Conservation (phyloP, 2,797 vertebrate species). For the Todus mexicanus region DNA sequence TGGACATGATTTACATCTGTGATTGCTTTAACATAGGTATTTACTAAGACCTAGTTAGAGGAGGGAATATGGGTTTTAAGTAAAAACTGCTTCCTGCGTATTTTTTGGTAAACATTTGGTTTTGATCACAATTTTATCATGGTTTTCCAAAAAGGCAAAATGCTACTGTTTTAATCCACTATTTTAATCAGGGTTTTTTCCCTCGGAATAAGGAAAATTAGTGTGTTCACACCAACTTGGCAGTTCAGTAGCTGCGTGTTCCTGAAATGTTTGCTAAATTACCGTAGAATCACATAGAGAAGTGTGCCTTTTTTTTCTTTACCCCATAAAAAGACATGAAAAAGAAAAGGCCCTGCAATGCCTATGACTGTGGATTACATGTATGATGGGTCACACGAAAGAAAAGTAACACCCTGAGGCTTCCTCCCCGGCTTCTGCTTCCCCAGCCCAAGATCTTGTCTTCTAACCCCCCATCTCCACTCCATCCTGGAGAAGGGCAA, state of each 20-base stretch:
- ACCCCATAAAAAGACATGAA: not conserved
- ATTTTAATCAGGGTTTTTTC: not conserved
- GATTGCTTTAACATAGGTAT: not conserved
- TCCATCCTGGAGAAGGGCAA: not conserved
- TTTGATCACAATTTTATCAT: not conserved
- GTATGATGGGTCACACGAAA: not conserved
- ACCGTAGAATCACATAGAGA: not conserved
- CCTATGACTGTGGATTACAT: not conserved
- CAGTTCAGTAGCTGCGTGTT: not conserved
- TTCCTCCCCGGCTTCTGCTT: not conserved
- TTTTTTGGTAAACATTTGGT: not conserved
- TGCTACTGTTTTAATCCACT: not conserved
- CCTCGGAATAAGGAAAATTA: not conserved
- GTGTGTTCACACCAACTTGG: not conserved
- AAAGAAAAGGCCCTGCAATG: not conserved
- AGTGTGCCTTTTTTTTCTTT: not conserved
- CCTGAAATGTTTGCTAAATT: not conserved
- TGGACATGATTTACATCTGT: not conserved
- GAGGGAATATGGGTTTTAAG: not conserved
- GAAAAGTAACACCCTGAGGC: not conserved
- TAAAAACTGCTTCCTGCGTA: not conserved
- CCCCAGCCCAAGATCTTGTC: not conserved
- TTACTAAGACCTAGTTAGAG: not conserved
- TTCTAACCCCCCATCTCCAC: not conserved
- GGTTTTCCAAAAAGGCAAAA: not conserved